Conservation (phyloP, 2,113 vertebrate genomes). For the Trinectes maculatus region DNA sequence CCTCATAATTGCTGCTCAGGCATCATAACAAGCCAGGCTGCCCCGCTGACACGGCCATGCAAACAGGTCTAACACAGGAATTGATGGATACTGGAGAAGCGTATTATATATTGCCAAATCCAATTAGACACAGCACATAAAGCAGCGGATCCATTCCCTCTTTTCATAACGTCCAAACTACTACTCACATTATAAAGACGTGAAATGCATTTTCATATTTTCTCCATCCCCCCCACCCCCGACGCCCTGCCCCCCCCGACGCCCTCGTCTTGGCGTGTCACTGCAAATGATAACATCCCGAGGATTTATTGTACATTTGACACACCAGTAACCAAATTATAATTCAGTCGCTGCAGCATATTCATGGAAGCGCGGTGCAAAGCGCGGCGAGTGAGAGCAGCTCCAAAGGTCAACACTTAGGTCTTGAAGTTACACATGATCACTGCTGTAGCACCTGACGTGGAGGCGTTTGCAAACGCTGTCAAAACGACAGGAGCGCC, state of each 20-base stretch:
- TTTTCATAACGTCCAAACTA: slow-evolving; percentile 72
- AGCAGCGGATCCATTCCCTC: slow-evolving; percentile 80
- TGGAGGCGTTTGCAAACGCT: not conserved
- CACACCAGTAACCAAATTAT: slow-evolving; percentile 80
- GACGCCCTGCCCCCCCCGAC: not conserved
- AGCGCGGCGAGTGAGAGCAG: slow-evolving; percentile 25
- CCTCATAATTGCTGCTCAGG: slow-evolving; percentile 85
- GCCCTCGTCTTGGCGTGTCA: slow-evolving; percentile 57
- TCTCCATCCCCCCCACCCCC: slow-evolving; percentile 12
- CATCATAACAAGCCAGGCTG: slow-evolving; percentile 84
- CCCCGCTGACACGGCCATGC: slow-evolving; percentile 76
- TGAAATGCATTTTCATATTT: slow-evolving; percentile 77
- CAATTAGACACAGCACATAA: slow-evolving; percentile 86
- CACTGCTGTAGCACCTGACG: slow-evolving; percentile 15
- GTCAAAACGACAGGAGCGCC: not conserved
- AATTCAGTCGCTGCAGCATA: slow-evolving; percentile 68
- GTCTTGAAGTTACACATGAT: slow-evolving; percentile 46
- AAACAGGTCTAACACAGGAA: slow-evolving; percentile 76
- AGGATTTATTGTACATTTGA: slow-evolving; percentile 82
- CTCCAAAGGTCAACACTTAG: slow-evolving; percentile 65
- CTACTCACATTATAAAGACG: slow-evolving; percentile 76
- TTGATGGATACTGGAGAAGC: slow-evolving; percentile 82
- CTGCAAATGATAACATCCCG: slow-evolving; percentile 79
- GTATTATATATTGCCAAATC: slow-evolving; percentile 83
- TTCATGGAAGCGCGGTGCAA: slow-evolving; percentile 58